These are phyloP conservation scores for Nephotettix cincticeps DNA, from an alignment of 1,140 invertebrate genomes.

Conservation along the genomic window DNA sequence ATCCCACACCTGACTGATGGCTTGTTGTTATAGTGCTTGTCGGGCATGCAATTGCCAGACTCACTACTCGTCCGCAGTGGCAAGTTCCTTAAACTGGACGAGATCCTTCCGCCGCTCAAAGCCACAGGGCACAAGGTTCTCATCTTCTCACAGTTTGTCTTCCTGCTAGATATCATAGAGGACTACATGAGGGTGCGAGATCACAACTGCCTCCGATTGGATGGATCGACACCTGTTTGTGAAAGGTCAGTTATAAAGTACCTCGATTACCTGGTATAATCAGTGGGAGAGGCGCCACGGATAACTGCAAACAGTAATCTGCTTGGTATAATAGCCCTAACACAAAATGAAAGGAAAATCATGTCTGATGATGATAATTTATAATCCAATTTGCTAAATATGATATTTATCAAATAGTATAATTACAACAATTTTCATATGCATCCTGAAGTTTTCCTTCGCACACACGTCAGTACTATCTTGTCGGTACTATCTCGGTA, in stretches of 20 bases:
- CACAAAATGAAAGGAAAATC: too few relatives aligned
- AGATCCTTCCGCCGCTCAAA: slow-evolving; percentile 71
- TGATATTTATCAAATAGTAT: too few relatives aligned
- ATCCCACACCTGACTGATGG: not conserved
- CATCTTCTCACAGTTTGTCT: slow-evolving; percentile 94
- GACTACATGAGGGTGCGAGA: slow-evolving; percentile 74
- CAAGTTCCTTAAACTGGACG: slow-evolving; percentile 81
- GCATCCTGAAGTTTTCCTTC: too few relatives aligned
- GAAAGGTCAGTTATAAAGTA: slow-evolving; percentile 64
- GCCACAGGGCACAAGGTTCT: slow-evolving; percentile 74
- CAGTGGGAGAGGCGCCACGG: too few relatives aligned
- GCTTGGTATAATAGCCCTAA: too few relatives aligned
- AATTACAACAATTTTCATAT: too few relatives aligned
- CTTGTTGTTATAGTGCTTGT: slow-evolving; percentile 37
- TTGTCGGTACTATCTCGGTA: too few relatives aligned
- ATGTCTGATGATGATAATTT: too few relatives aligned
- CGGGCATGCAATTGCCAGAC: slow-evolving; percentile 60
- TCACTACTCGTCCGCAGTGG: slow-evolving; percentile 74
- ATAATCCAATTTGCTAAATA: too few relatives aligned
- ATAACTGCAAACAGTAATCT: too few relatives aligned
- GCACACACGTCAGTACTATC: too few relatives aligned
- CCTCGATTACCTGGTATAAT: too few relatives aligned
- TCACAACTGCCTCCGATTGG: slow-evolving; percentile 75
- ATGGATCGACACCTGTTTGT: slow-evolving; percentile 80
- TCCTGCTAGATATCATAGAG: slow-evolving; percentile 88